These are phyloP conservation scores for Caenorhabditis brenneri DNA, from an alignment of 1,140 invertebrate species.

Conservation along the genomic window DNA sequence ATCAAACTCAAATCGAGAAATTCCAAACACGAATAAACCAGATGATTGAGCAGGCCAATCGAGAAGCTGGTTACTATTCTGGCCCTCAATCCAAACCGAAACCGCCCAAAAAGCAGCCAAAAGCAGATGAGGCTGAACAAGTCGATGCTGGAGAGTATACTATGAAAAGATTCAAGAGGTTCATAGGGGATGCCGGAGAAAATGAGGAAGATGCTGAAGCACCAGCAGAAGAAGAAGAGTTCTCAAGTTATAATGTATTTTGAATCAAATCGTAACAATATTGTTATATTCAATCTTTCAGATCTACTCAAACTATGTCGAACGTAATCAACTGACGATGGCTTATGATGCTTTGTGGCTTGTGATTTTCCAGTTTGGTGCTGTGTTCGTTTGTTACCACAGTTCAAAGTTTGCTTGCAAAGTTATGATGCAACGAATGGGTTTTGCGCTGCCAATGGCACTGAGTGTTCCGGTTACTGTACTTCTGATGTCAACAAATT, in stretches of 20 bases:
- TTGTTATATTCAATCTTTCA: not conserved
- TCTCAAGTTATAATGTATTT: slow-evolving; percentile 67
- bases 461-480: slow-evolving; percentile 65
- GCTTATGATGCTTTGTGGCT: slow-evolving; percentile 69
- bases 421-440: slow-evolving; percentile 68
- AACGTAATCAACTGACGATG: slow-evolving; percentile 67
- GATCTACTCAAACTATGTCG: slow-evolving; percentile 66
- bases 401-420: slow-evolving; percentile 71
- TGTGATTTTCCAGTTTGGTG: slow-evolving; percentile 65
- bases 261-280: not conserved
- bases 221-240: slow-evolving; percentile 60
- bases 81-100: slow-evolving; percentile 19
- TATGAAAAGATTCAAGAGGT: slow-evolving; percentile 43
- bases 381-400: slow-evolving; percentile 67
- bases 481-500: slow-evolving; percentile 60
- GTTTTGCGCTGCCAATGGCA: slow-evolving; percentile 66
- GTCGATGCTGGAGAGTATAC: slow-evolving; percentile 59
- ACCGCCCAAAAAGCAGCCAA: slow-evolving; percentile 55
- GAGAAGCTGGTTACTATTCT: slow-evolving; percentile 5
- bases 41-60: slow-evolving; percentile 31
- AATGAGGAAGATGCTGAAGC: slow-evolving; percentile 55
- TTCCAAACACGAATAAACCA: slow-evolving; percentile 63
- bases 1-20: slow-evolving; percentile 64
- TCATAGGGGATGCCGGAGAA: not conserved
- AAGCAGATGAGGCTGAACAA: slow-evolving; percentile 56